These are phyloP conservation scores for Thamnophis elegans DNA, from an alignment of 2,797 vertebrate genomes.

Conservation along the genomic window DNA sequence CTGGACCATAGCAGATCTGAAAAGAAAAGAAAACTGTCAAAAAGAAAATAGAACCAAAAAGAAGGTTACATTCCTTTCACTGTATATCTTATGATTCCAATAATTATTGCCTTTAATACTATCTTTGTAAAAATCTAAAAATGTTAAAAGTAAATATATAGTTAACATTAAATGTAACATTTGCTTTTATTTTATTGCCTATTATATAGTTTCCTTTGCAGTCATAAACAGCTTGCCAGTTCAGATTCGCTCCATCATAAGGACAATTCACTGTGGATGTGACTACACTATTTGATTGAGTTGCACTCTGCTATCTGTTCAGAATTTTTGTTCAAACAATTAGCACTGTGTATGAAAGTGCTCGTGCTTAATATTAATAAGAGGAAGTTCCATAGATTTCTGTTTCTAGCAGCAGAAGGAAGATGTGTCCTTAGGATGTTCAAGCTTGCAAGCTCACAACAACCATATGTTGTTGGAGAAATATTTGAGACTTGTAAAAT, in stretches of 20 bases:
- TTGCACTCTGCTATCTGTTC: background rate
- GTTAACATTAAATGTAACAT: background rate
- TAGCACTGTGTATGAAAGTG: background rate
- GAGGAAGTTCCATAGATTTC: background rate
- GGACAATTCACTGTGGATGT: background rate
- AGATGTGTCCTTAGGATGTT: background rate
- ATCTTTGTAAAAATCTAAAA: background rate
- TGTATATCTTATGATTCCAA: too few relatives aligned
- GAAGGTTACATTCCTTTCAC: too few relatives aligned
- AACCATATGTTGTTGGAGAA: background rate
- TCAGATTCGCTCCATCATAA: background rate
- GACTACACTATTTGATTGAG: background rate
- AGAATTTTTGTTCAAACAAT: background rate
- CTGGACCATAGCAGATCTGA: background rate
- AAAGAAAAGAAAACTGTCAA: background rate
- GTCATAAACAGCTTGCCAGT: background rate
- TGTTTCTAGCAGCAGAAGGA: background rate
- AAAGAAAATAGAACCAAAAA: too few relatives aligned
- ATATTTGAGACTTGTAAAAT: background rate
- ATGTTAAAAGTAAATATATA: background rate
- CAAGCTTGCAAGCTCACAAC: background rate
- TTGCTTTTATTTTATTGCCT: background rate
- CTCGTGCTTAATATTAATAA: background rate
- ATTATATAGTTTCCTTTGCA: background rate
- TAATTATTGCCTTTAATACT: too few relatives aligned